phyloP scores from a whole-genome alignment of 2,113 vertebrate species.

The Naja naja region DNA sequence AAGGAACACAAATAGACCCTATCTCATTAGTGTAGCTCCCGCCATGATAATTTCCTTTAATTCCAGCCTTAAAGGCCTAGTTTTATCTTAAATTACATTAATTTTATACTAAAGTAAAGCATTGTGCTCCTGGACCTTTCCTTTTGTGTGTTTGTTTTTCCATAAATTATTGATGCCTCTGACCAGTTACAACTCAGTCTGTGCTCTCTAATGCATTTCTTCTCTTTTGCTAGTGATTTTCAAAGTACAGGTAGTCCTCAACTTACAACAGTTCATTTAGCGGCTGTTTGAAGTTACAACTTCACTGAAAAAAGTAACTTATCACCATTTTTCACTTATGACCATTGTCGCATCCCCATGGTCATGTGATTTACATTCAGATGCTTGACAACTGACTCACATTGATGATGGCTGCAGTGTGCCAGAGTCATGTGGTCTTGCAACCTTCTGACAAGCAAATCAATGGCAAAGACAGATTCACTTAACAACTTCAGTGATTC shows the following conservation, averaged over 20 bases:
- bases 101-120: background rate
- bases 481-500: too few species aligned
- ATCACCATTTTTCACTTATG: too few species aligned
- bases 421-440: too few species aligned
- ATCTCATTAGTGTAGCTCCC: background rate
- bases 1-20: slow-evolving; percentile 9
- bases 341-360: too few species aligned
- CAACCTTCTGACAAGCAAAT: too few species aligned
- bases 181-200: background rate
- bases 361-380: too few species aligned
- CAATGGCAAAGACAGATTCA: too few species aligned
- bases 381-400: too few species aligned
- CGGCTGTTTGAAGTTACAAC: too few species aligned
- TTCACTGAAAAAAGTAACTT: too few species aligned
- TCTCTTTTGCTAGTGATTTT: background rate
- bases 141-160: background rate
- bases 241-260: background rate
- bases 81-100: background rate
- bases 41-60: slow-evolving; percentile 20
- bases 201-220: background rate
- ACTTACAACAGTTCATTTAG: too few species aligned
- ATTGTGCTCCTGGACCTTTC: background rate
- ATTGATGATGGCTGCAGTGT: too few species aligned
- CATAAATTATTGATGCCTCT: background rate
- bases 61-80: background rate